phyloP scores from a whole-genome alignment of 2,797 vertebrate genomes.

The Enteromius thamalakanensis region DNA sequence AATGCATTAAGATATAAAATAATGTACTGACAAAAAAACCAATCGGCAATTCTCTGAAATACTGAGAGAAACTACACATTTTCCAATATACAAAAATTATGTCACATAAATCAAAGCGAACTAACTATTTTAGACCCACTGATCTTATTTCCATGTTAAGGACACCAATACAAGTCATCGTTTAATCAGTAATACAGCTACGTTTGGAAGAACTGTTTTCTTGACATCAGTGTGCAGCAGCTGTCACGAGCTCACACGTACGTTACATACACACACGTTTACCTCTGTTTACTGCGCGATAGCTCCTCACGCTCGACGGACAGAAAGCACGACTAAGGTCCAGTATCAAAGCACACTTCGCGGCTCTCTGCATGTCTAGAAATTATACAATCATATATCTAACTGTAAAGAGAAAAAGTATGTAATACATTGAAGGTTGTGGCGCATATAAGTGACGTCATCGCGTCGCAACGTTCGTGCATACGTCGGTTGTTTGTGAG shows the following conservation, averaged over 20 bases:
- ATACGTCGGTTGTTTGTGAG: neutral
- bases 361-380: conserved; percentile 64
- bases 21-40: neutral
- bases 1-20: neutral
- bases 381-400: neutral
- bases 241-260: neutral
- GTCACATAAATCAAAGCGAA: neutral
- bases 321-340: conserved; percentile 39
- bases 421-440: conserved; percentile 36
- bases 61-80: neutral
- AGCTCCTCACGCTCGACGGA: conserved; percentile 49
- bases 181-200: neutral
- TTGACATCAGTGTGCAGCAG: conserved; percentile 10
- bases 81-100: no score
- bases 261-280: conserved; percentile 18
- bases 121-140: no score
- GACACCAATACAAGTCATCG: neutral
- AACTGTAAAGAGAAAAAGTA: neutral
- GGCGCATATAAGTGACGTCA: conserved; percentile 69
- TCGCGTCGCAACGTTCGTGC: neutral
- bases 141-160: neutral
- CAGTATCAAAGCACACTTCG: conserved; percentile 16
- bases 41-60: neutral
- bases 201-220: neutral
- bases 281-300: conserved; percentile 68